phyloP scores from a whole-genome alignment of 1,140 invertebrate species.

The Oscheius sp. region DNA sequence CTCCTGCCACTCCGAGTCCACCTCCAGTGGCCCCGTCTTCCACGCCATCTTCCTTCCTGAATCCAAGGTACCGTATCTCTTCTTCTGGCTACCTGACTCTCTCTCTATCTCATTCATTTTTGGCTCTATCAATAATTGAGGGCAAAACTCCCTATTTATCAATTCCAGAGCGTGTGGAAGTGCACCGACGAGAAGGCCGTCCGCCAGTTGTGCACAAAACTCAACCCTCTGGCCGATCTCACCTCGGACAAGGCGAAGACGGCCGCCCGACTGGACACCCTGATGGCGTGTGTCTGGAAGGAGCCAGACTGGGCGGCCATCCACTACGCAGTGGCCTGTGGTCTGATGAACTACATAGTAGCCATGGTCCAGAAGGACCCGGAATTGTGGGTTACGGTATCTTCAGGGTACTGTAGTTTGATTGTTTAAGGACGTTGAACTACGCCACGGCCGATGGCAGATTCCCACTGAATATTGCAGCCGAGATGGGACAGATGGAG shows the following conservation, averaged over 20 bases:
- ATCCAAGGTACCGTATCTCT: neutral
- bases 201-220: constrained; percentile 6
- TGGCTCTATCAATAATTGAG: too few species aligned
- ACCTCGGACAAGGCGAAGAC: constrained; percentile 1
- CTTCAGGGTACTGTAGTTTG: neutral
- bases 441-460: constrained; percentile 1
- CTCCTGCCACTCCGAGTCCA: constrained; percentile 13
- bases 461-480: constrained; percentile 13
- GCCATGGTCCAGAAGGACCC: constrained; percentile 2
- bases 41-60: constrained; percentile 7
- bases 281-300: constrained; percentile 1
- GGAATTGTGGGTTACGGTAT: constrained; percentile 20
- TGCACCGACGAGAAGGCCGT: constrained; percentile 4
- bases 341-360: neutral
- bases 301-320: constrained; percentile 14
- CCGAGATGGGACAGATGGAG: neutral
- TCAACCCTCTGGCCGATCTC: neutral
- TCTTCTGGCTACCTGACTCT: neutral
- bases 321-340: constrained; percentile 15
- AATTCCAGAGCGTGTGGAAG: neutral
- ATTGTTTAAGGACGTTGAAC: neutral
- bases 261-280: neutral
- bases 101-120: too few species aligned
- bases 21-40: constrained; percentile 2
- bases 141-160: neutral